A percentile compares a stretch with the other conserved stretches of the same genome.
Conservation (phyloP, 2,888 invertebrate species). For the Drosophila glabriapex region DNA sequence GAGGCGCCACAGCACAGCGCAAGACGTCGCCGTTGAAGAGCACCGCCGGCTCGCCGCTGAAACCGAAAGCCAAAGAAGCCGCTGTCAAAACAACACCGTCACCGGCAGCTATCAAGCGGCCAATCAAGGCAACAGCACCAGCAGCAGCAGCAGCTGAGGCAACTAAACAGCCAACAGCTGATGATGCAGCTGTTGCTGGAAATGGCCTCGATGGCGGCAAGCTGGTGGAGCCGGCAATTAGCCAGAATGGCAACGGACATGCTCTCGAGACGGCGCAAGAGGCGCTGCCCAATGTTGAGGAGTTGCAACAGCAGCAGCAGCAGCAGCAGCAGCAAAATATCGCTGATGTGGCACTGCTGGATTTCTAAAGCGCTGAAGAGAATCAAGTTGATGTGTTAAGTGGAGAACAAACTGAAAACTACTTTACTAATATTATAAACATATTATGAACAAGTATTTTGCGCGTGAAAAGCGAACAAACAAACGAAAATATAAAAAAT, state of each 20-base stretch:
- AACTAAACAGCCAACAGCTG: slow-evolving; percentile 10
- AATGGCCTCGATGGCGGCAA: slow-evolving; percentile 48
- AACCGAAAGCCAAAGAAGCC: slow-evolving; percentile 75
- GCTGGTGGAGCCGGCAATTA: slow-evolving; percentile 19
- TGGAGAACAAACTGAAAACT: slow-evolving; percentile 41
- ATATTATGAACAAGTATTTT: slow-evolving; percentile 75
- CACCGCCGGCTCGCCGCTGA: slow-evolving; percentile 57
- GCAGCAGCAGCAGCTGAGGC: not conserved
- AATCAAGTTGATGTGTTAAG: slow-evolving; percentile 13
- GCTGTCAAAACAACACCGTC: slow-evolving; percentile 62
- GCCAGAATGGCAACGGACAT: slow-evolving; percentile 55
- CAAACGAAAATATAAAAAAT: slow-evolving; percentile 14
- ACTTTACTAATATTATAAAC: slow-evolving; percentile 80
- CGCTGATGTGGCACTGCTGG: slow-evolving; percentile 54
- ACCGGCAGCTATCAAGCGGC: slow-evolving; percentile 46
- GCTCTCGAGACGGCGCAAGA: slow-evolving; percentile 48
- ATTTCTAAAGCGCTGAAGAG: slow-evolving; percentile 48
- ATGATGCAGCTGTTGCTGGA: slow-evolving; percentile 18
- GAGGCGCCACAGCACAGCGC: slow-evolving; percentile 51
- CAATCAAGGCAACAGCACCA: slow-evolving; percentile 9
- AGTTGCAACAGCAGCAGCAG: slow-evolving; percentile 16
- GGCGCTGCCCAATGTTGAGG: slow-evolving; percentile 31
- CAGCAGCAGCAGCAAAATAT: slow-evolving; percentile 16
- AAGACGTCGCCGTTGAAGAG: slow-evolving; percentile 71
- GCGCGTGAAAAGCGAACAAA: slow-evolving; percentile 36